phyloP scores from a whole-genome alignment of 2,113 vertebrate species.

The Butastur rufipennis region DNA sequence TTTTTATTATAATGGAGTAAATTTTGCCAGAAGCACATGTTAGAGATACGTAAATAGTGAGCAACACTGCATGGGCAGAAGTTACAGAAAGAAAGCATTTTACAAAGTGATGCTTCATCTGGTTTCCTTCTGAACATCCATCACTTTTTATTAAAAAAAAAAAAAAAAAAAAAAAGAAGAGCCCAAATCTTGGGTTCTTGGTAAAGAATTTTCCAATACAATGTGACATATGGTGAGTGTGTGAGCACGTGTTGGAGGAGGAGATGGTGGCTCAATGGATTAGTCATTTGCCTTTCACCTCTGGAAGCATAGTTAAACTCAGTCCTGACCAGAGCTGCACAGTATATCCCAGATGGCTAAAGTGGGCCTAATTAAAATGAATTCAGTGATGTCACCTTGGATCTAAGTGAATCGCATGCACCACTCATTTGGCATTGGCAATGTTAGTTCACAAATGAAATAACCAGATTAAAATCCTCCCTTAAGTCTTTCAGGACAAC shows the following conservation, averaged over 20 bases:
- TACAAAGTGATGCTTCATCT: background rate
- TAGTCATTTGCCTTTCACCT: slow-evolving; percentile 59
- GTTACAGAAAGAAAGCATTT: background rate
- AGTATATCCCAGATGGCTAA: slow-evolving; percentile 63
- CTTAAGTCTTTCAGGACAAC: background rate
- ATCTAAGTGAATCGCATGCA: slow-evolving; percentile 49
- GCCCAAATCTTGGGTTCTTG: background rate
- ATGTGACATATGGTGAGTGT: slow-evolving; percentile 46
- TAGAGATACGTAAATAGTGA: background rate
- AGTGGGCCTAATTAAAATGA: slow-evolving; percentile 62
- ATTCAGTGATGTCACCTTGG: slow-evolving; percentile 58
- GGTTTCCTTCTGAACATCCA: background rate
- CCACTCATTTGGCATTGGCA: slow-evolving; percentile 56
- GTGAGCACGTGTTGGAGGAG: slow-evolving; percentile 48
- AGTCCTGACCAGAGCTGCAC: background rate
- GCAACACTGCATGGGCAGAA: background rate
- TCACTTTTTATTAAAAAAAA: background rate
- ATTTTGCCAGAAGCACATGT: background rate
- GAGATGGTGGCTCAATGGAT: slow-evolving; percentile 48
- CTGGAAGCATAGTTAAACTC: slow-evolving; percentile 50
- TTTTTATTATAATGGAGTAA: background rate
- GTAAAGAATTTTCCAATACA: slow-evolving; percentile 17
- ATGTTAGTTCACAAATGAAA: slow-evolving; percentile 25
- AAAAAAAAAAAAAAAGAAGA: background rate
- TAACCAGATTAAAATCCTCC: slow-evolving; percentile 19